Base-by-base conservation (phyloP, 1,140 invertebrate species). In the Akabosia matsudoensis region DNA sequence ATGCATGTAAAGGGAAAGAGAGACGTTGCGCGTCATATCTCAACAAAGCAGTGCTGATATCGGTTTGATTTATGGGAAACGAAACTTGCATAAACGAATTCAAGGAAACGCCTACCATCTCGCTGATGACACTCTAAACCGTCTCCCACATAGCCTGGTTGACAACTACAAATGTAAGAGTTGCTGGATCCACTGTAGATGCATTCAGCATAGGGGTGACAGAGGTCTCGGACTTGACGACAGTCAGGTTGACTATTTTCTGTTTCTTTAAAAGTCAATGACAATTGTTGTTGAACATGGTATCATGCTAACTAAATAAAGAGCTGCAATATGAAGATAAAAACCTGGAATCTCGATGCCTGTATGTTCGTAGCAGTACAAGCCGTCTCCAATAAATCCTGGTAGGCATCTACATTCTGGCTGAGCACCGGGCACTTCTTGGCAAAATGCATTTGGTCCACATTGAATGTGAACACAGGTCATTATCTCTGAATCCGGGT, bases 311-410 rank as follows among this genome's bases (percentile, higher is more conserved):
- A n/a, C n/a, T n/a, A n/a, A n/a, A n/a, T 18, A 10, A 45, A 45
- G 18, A 45, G 37, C 18, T 45, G 37, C 37, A 45, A 7, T 10
- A 45, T 7, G 54, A 61, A 61, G 24, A 61, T 22, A 61, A 22
- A 3, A 70, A 72, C 70, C 70, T 67, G 61, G 61, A 61, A 79
- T 64, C 22, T 71, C 71, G 30, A 30, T 24, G 0, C 75, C 77
- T 2, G 73, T 75, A 16, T 61, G 72, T n/a, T 76, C 61, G 61
- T 76, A 80, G 79, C 88, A 89, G 54, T 84, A 83, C n/a, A 86
- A 83, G 3, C 90, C 89, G 73, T 90, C 87, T 26, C 89, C 89
- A 34, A 86, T 82, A 79, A 86, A 92, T 4, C 89, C 90, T 1
- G 84, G 82, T 28, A 84, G 74, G 82, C 91, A 92, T 14, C 83